Conservation (phyloP, 35 echinoderm and acorn worm species). For the Ophioderma brevispina region DNA sequence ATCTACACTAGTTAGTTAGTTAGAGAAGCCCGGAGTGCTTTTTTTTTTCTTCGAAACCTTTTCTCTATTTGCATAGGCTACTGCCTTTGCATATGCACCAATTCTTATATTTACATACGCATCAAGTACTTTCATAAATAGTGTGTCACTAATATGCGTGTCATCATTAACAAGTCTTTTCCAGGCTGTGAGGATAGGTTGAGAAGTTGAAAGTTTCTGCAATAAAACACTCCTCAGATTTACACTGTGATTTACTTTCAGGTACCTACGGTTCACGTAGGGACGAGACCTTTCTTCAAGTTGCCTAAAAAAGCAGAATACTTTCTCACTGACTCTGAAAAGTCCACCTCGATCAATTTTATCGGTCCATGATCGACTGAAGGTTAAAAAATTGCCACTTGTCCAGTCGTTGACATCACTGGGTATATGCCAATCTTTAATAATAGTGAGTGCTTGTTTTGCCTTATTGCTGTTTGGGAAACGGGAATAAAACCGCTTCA, state of each 20-base stretch:
- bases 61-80: background rate
- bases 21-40: too few relatives aligned
- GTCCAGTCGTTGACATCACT: too few relatives aligned
- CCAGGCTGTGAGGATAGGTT: background rate
- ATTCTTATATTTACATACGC: background rate
- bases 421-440: background rate
- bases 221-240: background rate
- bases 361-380: background rate
- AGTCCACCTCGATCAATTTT: background rate
- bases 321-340: background rate
- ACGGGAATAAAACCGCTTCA: background rate
- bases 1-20: too few relatives aligned
- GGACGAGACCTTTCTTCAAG: background rate
- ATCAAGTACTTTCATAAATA: background rate
- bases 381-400: background rate
- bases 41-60: conserved; percentile 15
- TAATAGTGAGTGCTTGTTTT: background rate
- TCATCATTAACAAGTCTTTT: background rate
- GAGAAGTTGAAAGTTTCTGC: background rate
- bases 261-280: background rate
- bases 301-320: background rate
- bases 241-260: background rate
- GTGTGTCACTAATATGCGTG: background rate
- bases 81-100: background rate
- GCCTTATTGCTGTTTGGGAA: background rate